These are phyloP conservation scores for Stegodyphus mimosarum DNA, from an alignment of 1,140 invertebrate species.

Conservation along the genomic window DNA sequence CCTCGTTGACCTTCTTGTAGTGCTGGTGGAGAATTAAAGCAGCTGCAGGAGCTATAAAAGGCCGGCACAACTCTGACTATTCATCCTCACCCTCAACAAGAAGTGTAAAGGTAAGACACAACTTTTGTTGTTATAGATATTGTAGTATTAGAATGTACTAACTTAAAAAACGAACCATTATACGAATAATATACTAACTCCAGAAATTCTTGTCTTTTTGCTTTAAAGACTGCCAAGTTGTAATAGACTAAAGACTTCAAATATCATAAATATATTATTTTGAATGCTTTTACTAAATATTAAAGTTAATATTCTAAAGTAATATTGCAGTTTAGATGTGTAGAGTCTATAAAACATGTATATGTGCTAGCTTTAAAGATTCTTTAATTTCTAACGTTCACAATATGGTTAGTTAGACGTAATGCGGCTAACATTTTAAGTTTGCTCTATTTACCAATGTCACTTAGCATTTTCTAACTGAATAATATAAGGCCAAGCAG, in stretches of 20 bases:
- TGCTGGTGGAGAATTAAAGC: conserved; percentile 36
- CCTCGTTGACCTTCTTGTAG: conserved; percentile 28
- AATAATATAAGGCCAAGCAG: too few species aligned
- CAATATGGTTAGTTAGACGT: too few species aligned
- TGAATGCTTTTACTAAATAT: too few species aligned
- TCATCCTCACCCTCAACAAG: conserved; percentile 31
- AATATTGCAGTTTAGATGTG: too few species aligned
- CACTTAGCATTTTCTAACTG: too few species aligned
- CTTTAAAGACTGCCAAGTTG: not conserved
- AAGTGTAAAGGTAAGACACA: conserved; percentile 11
- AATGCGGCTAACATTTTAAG: too few species aligned
- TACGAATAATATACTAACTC: not conserved
- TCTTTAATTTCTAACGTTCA: too few species aligned
- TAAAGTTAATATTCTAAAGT: too few species aligned
- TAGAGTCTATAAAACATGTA: too few species aligned
- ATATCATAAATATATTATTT: too few species aligned
- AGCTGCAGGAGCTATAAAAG: conserved; percentile 43
- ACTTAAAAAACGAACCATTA: not conserved
- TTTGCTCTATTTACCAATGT: too few species aligned
- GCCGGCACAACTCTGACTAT: not conserved
- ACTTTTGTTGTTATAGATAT: not conserved
- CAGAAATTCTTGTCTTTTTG: not conserved
- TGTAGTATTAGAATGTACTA: not conserved
- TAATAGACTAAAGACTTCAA: not conserved
- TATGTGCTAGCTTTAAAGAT: too few species aligned